phyloP scores from a whole-genome alignment of 1,140 invertebrate species.

The Formica exsecta region DNA sequence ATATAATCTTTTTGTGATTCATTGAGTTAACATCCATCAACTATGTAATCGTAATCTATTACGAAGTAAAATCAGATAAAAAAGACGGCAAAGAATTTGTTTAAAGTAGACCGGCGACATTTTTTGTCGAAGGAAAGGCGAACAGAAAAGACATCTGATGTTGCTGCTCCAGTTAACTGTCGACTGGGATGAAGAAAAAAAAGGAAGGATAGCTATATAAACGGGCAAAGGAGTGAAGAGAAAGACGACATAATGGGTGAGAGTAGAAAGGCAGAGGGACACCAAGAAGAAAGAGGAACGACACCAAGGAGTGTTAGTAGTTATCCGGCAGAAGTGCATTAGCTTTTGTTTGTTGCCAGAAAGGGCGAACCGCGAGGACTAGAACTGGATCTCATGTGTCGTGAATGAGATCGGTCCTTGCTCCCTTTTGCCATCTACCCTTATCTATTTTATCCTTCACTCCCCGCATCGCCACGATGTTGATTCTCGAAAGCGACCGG shows the following conservation, averaged over 20 bases:
- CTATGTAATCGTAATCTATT: background rate
- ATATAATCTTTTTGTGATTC: background rate
- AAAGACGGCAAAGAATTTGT: background rate
- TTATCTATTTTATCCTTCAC: slow-evolving; percentile 53
- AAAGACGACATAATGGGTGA: slow-evolving; percentile 16
- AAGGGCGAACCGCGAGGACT: slow-evolving; percentile 38
- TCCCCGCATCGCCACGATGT: slow-evolving; percentile 3
- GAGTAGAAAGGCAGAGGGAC: background rate
- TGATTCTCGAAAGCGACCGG: slow-evolving; percentile 33
- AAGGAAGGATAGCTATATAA: slow-evolving; percentile 5
- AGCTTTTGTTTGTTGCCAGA: slow-evolving; percentile 73
- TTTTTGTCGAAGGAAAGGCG: background rate
- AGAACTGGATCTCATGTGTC: slow-evolving; percentile 66
- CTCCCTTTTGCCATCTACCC: slow-evolving; percentile 52
- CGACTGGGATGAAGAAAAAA: background rate
- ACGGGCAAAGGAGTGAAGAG: background rate
- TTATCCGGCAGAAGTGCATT: slow-evolving; percentile 75
- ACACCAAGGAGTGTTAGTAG: slow-evolving; percentile 53
- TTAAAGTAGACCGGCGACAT: background rate
- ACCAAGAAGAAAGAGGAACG: slow-evolving; percentile 15
- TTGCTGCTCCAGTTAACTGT: slow-evolving; percentile 36
- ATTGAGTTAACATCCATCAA: background rate
- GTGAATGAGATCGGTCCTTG: slow-evolving; percentile 63
- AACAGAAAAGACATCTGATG: background rate
- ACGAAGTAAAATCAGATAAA: slow-evolving; percentile 13